Evolutionary conservation across 2,113 vertebrate species (phyloP), one percentile per base, ranked within the genome.

Genomic region (Etheostoma spectabile): DNA sequence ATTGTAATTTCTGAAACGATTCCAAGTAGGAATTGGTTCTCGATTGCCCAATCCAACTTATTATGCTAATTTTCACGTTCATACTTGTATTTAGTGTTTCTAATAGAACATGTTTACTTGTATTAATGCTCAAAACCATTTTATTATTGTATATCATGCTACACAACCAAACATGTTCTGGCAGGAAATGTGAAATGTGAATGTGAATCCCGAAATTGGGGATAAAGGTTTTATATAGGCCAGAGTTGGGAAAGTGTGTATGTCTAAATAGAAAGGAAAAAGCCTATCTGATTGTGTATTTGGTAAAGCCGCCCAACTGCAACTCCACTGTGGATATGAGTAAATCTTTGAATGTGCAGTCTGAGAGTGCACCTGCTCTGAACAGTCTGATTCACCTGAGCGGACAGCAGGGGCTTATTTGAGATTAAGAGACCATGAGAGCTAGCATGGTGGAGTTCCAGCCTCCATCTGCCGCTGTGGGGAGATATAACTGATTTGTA

Each of bases 401-500:
- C 57, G 0, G 51, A 82, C 71, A 55, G 52, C 62, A 14, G 42
- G 11, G 6, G n/a, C 55, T 74, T 38, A 38, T 8, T 33, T 51
- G 13, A 56, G 24, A 2, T n/a, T 48, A 70, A 63, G 60, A 59
- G 42, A 75, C 38, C 61, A 77, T 65, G 53, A 79, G 65, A 30
- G 60, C 57, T 14, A 24, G 38, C 73, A 69, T 71, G 74, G 45
- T 64, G 71, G 60, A 67, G 51, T 49, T 82, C 6, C 61, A 46
- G 53, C 30, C 59, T 75, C 66, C 46, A 52, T 51, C 64, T 12
- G 16, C 45, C 51, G 42, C 65, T 18, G 7, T 24, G 46, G 74
- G 61, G 48, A 65, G 45, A 77, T 62, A 55, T 70, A 42, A 61
- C 35, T 45, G 74, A 63, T 82, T 76, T 46, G 57, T 22, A 56